Evolutionary conservation across 2,113 vertebrate genomes (phyloP).

Genomic region (Falcunculus frontatus): DNA sequence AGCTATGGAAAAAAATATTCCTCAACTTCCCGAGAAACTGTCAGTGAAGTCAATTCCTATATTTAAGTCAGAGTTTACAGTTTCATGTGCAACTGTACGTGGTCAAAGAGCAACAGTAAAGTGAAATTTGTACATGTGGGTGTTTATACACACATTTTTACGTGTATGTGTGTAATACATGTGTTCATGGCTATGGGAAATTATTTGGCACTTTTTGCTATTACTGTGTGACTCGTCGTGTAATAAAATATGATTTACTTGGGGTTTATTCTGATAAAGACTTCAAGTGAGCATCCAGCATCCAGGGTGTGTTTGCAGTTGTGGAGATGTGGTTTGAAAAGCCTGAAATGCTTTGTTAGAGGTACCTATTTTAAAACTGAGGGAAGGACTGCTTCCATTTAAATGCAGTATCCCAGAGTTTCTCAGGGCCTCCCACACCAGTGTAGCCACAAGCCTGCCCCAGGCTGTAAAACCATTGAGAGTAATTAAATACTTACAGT

Average conservation of each 20-base stretch:
- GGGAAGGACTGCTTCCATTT: not conserved
- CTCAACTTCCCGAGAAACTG: not conserved
- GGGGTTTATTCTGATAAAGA: not conserved
- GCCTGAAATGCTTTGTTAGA: not conserved
- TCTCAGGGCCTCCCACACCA: not conserved
- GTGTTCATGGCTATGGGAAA: not conserved
- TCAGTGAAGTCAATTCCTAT: not conserved
- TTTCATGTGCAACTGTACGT: not conserved
- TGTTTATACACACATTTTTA: not conserved
- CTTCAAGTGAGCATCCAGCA: not conserved
- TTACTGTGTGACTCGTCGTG: not conserved
- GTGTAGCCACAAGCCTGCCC: not conserved
- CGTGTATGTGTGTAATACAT: not conserved
- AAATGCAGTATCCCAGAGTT: not conserved
- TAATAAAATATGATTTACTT: not conserved
- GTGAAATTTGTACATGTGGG: not conserved
- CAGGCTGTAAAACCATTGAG: not conserved
- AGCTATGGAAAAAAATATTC: not conserved
- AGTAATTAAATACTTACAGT: conserved; percentile 2
- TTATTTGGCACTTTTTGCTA: not conserved
- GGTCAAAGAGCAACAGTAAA: not conserved
- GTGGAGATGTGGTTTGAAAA: not conserved
- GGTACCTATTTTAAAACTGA: not conserved
- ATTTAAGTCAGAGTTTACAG: not conserved
- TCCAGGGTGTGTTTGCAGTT: not conserved